Conservation (phyloP, 2,797 vertebrate species). For the Nasua narica region DNA sequence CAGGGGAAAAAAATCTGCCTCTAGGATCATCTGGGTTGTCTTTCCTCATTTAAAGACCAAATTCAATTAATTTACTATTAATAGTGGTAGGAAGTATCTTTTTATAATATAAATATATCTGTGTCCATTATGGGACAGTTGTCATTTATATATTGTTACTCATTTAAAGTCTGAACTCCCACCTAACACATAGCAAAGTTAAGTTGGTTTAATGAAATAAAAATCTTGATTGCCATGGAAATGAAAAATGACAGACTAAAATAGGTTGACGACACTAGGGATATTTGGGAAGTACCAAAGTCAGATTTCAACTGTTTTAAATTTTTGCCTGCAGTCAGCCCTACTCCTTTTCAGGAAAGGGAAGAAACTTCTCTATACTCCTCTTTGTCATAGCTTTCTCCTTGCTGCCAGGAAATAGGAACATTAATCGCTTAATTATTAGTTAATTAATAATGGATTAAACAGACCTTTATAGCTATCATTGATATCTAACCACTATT, state of each 20-base stretch:
- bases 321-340: background rate
- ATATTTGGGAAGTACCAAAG: background rate
- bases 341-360: background rate
- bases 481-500: background rate
- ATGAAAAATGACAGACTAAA: background rate
- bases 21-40: background rate
- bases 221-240: background rate
- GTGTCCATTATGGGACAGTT: background rate
- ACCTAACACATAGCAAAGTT: background rate
- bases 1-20: background rate
- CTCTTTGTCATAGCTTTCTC: background rate
- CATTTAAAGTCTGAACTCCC: background rate
- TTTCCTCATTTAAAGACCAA: background rate
- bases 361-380: background rate
- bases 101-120: background rate
- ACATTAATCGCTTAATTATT: background rate
- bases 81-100: background rate
- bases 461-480: background rate
- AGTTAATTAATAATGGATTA: background rate
- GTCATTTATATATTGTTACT: background rate
- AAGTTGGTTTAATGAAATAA: background rate
- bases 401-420: background rate
- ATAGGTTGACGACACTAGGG: background rate
- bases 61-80: conserved; percentile 13
- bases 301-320: background rate